These are phyloP conservation scores for Propithecus deckenii DNA, from an alignment of 2,797 vertebrate species.

Conservation along the genomic window DNA sequence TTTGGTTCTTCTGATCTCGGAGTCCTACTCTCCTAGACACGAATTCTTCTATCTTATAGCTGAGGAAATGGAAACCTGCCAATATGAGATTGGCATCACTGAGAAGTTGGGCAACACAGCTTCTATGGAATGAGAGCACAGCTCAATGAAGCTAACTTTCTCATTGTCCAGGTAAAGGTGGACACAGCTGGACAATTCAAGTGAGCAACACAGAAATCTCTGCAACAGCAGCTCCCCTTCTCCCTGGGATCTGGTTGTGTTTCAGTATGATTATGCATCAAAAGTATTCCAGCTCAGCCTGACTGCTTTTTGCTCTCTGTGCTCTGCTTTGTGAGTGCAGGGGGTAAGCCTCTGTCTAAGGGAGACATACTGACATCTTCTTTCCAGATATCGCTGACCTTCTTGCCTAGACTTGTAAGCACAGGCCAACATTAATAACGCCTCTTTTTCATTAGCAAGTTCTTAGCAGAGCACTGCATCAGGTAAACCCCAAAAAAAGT, in stretches of 20 bases:
- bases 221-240: background rate
- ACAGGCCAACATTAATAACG: background rate
- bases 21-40: background rate
- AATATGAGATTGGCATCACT: background rate
- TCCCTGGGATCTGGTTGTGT: background rate
- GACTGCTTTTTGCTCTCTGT: background rate
- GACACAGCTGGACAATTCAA: background rate
- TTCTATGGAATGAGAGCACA: background rate
- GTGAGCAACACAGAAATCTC: background rate
- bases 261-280: background rate
- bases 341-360: background rate
- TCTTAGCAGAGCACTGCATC: background rate
- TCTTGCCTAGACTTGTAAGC: background rate
- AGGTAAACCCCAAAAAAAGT: background rate
- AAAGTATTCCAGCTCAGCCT: background rate
- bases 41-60: background rate
- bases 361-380: background rate
- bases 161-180: background rate
- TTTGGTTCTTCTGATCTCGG: background rate
- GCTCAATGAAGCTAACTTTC: background rate
- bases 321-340: background rate
- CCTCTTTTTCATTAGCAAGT: conserved; percentile 19
- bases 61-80: background rate
- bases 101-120: background rate
- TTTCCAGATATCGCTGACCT: background rate